Evolutionary conservation across 2,888 invertebrate species (phyloP).

Genomic region (Venusia cambrica): DNA sequence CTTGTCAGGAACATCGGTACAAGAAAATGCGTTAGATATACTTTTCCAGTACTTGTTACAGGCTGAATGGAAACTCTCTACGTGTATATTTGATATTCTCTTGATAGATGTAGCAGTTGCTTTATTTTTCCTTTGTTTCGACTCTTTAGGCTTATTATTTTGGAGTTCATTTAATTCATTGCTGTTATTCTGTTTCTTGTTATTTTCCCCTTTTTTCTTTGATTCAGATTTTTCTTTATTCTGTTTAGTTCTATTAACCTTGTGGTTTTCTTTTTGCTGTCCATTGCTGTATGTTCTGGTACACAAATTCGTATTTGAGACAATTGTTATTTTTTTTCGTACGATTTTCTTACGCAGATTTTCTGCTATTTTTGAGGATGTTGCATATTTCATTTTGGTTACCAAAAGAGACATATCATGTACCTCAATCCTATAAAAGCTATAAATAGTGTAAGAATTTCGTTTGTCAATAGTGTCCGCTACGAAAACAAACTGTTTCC

Average conservation of each 20-base stretch:
- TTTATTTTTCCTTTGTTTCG: background rate
- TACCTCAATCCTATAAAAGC: slow-evolving; percentile 12
- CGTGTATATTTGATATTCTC: slow-evolving; percentile 4
- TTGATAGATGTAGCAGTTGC: background rate
- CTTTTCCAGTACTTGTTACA: slow-evolving; percentile 34
- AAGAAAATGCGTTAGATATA: slow-evolving; percentile 29
- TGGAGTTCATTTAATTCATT: slow-evolving; percentile 3
- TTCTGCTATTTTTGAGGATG: slow-evolving; percentile 11
- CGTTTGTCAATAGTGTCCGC: background rate
- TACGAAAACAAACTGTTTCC: background rate
- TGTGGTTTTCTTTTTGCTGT: slow-evolving; percentile 1
- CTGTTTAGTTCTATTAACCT: slow-evolving; percentile 1
- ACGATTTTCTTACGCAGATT: slow-evolving; percentile 12
- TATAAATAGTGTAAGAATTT: slow-evolving; percentile 1
- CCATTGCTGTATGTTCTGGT: slow-evolving; percentile 1
- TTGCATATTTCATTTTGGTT: slow-evolving; percentile 10
- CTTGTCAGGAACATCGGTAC: slow-evolving; percentile 7
- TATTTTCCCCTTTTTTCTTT: slow-evolving; percentile 2
- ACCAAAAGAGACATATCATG: slow-evolving; percentile 3
- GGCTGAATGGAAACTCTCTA: slow-evolving; percentile 5
- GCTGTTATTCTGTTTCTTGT: slow-evolving; percentile 1
- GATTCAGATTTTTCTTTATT: background rate
- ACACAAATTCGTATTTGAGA: background rate
- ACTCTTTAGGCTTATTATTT: slow-evolving; percentile 1
- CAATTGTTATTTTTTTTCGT: slow-evolving; percentile 4